These are phyloP conservation scores for Rotaria magnacalcarata DNA, from an alignment of 2,888 invertebrate species.

Conservation along the genomic window DNA sequence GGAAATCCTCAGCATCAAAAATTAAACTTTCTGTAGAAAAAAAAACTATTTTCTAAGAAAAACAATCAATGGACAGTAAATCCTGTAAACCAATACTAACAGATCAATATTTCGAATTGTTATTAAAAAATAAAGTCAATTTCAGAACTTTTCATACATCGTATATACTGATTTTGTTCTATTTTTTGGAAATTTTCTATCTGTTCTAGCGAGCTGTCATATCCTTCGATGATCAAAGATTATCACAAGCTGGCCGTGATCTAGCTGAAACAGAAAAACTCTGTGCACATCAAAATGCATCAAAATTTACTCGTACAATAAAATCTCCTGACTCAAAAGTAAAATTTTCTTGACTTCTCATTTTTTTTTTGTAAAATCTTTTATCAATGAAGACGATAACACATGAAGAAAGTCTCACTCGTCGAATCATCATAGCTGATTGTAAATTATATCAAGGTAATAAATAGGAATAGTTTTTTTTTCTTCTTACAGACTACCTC, in stretches of 20 bases:
- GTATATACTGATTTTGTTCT: no score
- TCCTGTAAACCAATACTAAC: no score
- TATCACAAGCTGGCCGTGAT: conserved; percentile 63
- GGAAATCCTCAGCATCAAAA: no score
- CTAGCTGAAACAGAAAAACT: conserved; percentile 65
- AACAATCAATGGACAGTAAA: no score
- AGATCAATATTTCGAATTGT: no score
- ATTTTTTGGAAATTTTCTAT: no score
- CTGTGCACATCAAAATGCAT: conserved; percentile 61
- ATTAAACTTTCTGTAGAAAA: no score
- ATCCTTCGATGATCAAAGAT: conserved; percentile 69
- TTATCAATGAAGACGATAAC: neutral
- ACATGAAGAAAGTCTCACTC: conserved; percentile 63
- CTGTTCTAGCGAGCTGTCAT: conserved; percentile 67
- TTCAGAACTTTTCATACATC: no score
- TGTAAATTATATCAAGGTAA: conserved; percentile 64
- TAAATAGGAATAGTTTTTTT: neutral
- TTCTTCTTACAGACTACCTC: no score
- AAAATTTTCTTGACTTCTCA: neutral
- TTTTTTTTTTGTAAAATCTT: neutral
- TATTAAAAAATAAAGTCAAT: no score
- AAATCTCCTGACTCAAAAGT: neutral
- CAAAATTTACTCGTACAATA: conserved; percentile 48
- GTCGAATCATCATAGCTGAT: conserved; percentile 69
- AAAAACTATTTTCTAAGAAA: no score